Percentiles rank a stretch among this genome's conserved stretches.
phyloP scores from a whole-genome alignment of 2,888 invertebrate species.

The Rhagonycha fulva region DNA sequence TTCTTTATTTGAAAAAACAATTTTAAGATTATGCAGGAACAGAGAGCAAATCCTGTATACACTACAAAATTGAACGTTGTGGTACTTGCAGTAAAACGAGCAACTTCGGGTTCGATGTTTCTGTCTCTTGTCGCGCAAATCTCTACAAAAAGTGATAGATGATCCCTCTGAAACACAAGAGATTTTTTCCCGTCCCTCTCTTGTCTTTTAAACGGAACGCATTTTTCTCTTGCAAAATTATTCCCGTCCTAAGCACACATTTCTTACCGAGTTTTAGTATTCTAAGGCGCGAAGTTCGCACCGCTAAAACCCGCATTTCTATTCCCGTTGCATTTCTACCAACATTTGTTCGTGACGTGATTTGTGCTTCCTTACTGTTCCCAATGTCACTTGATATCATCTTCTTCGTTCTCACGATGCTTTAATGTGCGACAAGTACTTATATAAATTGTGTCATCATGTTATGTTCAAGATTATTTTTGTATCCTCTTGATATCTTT shows the following conservation, averaged over 20 bases:
- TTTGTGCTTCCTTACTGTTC: constrained; percentile 51
- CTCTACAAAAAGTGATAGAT: constrained; percentile 52
- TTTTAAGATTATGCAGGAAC: constrained; percentile 15
- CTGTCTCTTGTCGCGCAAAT: constrained; percentile 37
- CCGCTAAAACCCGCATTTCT: constrained; percentile 53
- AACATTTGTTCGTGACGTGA: constrained; percentile 56
- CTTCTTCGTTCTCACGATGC: constrained; percentile 49
- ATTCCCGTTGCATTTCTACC: constrained; percentile 53
- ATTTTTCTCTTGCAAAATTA: constrained; percentile 51
- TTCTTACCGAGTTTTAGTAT: constrained; percentile 52
- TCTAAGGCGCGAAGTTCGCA: constrained; percentile 49
- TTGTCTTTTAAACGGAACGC: constrained; percentile 46
- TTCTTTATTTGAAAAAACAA: constrained; percentile 19
- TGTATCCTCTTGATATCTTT: constrained; percentile 35
- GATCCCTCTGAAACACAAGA: constrained; percentile 50
- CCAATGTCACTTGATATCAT: constrained; percentile 52
- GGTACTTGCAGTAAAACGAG: constrained; percentile 10
- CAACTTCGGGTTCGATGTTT: constrained; percentile 28
- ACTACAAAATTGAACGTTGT: constrained; percentile 12
- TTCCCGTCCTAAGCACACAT: constrained; percentile 53
- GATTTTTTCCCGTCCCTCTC: constrained; percentile 42
- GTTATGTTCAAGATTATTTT: constrained; percentile 50
- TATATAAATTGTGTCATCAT: constrained; percentile 52
- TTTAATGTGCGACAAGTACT: constrained; percentile 52
- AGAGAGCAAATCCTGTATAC: background rate